Evolutionary conservation across 2,888 invertebrate genomes (phyloP), one percentile per base, ranked within the genome.

Genomic region (Arrhopalites spinosus): DNA sequence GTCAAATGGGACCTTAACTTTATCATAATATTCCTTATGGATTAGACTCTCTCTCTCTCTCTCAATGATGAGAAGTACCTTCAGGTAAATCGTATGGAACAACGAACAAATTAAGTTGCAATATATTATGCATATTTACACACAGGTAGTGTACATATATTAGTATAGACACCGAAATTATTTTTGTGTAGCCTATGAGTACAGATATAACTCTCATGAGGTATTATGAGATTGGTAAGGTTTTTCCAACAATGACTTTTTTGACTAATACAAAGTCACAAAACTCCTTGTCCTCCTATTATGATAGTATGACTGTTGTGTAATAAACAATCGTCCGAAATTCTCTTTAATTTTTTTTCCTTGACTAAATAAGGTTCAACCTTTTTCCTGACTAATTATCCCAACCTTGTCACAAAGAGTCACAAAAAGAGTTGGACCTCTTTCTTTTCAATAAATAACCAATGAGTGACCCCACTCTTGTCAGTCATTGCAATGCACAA

Each of bases 291-390:
- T 67, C 66, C 66, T 56, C 43, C 59, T 59, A 23, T 59, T 36
- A 53, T n/a, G n/a, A n/a, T n/a, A n/a, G 36, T 72, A n/a, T 23
- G 53, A 43, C 75, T 73, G 64, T 73, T 73, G 66, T 73, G 73
- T 50, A 73, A 74, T 59, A 74, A 77, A 74, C 77, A 77, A 77
- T 74, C 71, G 72, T 47, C 77, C 77, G 74, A 72, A 77, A 7
- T 74, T 74, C 77, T 77, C 74, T 77, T 29, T 69, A 43, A 20
- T n/a, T 67, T 67, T 13, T 70, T 77, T 72, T 59, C 71, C 77
- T 74, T 77, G 74, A 71, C 77, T 77, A 77, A 74, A 77, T 77
- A 74, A 74, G 74, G 74, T 61, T 77, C 47, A 71, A 53, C 73
- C 72, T 72, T 72, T 76, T 75, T 68, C 63, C 74, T 75, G 72